Conservation (phyloP, 2,113 vertebrate species). For the Phocoena sinus region DNA sequence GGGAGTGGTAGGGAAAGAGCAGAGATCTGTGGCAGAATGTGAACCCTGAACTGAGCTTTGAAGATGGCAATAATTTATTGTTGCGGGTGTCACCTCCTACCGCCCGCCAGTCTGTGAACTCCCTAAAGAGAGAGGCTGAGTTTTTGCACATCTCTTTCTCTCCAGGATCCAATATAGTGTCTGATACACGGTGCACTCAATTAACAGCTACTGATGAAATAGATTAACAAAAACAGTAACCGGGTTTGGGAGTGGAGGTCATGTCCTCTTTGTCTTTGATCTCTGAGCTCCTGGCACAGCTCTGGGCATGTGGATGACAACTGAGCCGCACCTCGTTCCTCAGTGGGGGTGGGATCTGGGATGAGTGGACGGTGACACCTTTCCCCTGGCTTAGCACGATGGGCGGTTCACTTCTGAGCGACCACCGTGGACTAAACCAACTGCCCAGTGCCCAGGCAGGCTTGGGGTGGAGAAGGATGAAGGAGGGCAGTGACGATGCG, state of each 20-base stretch:
- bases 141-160: background rate
- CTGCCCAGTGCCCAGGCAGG: no score
- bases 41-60: background rate
- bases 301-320: background rate
- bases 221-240: background rate
- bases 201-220: background rate
- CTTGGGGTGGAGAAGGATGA: background rate
- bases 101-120: background rate
- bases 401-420: background rate
- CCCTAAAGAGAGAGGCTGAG: background rate
- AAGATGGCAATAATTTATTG: background rate
- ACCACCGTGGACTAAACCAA: background rate
- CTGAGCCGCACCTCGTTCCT: accelerated
- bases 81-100: background rate
- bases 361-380: background rate
- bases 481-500: background rate
- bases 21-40: background rate
- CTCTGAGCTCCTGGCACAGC: background rate
- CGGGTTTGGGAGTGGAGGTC: background rate
- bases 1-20: background rate
- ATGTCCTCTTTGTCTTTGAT: background rate
- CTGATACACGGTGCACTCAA: background rate
- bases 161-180: background rate
- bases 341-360: accelerated
- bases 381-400: background rate